Evolutionary conservation across 2,797 vertebrate genomes (phyloP), one percentile per base, ranked within the genome.

Genomic region (Cyprinodon diabolis): DNA sequence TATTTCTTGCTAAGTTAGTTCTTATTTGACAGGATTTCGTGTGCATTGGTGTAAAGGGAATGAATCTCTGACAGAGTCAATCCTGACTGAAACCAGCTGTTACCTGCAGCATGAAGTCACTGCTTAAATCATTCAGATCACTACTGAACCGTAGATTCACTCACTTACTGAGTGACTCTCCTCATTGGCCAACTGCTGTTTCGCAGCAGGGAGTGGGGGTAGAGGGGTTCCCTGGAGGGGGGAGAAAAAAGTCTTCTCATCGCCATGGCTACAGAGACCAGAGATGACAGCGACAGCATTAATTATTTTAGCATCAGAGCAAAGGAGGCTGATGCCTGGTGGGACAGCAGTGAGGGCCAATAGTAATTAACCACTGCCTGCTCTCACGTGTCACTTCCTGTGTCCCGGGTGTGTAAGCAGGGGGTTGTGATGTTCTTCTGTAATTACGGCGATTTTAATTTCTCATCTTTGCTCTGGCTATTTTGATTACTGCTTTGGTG

Each of bases 341-440:
- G 93, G 93, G 93, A 93, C 79, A 71, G 79, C 68, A 43, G 84
- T 57, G 80, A 89, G 90, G 89, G 89, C 89, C 88, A 87, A 84
- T 87, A 90, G 91, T 95, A 94, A 95, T 95, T 95, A 95, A 93
- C 84, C 81, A 90, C 75, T 85, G 87, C 72, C 89, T 91, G 91
- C 90, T 93, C 90, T 92, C 92, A 89, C 87, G 81, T 86, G 90
- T 93, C 90, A 92, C 92, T 92, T 94, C 90, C 90, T 93, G 92
- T 85, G 90, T 87, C 75, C 74, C 56, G 77, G 78, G 88, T 89
- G 82, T 72, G 74, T 74, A 54, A 74, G 86, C 84, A 68, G 71
- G 77, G 84, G 89, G 87, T 84, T 23, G 74, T 55, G 75, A 82
- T 85, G 78, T 84, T 83, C 88, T 81, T 66, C 79, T 78, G 74